Conservation (phyloP, 2,113 vertebrate species). For the Pygoscelis adeliae region DNA sequence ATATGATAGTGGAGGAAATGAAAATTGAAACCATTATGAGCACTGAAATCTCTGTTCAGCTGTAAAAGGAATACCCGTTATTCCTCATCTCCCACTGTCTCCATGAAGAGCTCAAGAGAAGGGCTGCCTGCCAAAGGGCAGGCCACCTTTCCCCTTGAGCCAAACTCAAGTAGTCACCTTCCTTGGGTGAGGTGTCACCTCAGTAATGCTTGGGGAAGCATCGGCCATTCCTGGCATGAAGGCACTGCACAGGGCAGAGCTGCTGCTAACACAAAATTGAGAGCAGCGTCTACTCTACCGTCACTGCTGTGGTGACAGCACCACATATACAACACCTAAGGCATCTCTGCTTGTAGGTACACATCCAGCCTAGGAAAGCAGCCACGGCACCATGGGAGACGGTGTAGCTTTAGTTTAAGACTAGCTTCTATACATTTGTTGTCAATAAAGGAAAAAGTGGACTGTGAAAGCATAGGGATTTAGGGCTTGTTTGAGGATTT, state of each 20-base stretch:
- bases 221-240: not conserved
- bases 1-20: not conserved
- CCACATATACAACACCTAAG: not conserved
- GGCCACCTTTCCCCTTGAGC: not conserved
- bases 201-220: not conserved
- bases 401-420: not conserved
- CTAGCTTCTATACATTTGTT: not conserved
- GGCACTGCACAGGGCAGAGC: not conserved
- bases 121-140: not conserved
- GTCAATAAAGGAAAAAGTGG: not conserved
- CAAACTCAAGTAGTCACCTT: not conserved
- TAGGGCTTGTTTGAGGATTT: not conserved
- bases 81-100: not conserved
- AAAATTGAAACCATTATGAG: not conserved
- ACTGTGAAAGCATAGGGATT: not conserved
- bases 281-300: rapidly evolving
- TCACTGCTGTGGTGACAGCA: not conserved
- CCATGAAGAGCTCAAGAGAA: not conserved
- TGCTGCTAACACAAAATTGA: not conserved
- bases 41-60: not conserved
- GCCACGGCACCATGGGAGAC: not conserved
- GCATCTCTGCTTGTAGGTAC: not conserved
- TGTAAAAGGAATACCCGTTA: not conserved
- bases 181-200: not conserved
- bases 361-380: not conserved